These are phyloP conservation scores for Stegophylla sp. DNA, from an alignment of 2,888 invertebrate species.

Conservation along the genomic window DNA sequence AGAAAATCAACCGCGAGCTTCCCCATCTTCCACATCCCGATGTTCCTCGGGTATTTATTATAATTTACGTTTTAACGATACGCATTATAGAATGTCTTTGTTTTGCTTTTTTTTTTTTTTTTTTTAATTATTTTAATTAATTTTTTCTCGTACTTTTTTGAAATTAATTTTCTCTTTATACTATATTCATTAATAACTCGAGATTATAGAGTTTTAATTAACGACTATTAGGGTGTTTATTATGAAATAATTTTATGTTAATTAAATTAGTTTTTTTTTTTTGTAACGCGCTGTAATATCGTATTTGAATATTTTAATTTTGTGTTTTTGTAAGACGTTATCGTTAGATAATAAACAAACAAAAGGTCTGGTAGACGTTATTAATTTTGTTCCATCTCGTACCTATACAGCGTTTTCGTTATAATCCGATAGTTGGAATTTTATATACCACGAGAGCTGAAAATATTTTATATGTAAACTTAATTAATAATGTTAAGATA, in stretches of 20 bases:
- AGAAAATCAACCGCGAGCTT: slow-evolving; percentile 4
- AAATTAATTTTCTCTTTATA: slow-evolving; percentile 29
- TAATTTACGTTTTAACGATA: slow-evolving; percentile 2
- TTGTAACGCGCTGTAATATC: background rate
- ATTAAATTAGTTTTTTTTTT: slow-evolving; percentile 6
- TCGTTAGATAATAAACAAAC: no score
- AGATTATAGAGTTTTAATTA: slow-evolving; percentile 18
- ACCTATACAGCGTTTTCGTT: no score
- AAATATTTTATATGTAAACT: no score
- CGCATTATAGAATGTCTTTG: slow-evolving; percentile 21
- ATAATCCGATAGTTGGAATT: no score
- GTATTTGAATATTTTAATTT: no score
- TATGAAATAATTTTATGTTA: slow-evolving; percentile 24
- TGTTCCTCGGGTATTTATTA: no score
- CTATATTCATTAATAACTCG: background rate
- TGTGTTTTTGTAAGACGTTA: no score
- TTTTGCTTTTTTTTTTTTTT: background rate
- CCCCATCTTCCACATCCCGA: no score
- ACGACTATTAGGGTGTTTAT: slow-evolving; percentile 18
- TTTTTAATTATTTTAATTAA: slow-evolving; percentile 37
- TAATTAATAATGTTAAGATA: no score
- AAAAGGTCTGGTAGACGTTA: no score
- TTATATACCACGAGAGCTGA: no score
- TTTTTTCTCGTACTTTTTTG: slow-evolving; percentile 27
- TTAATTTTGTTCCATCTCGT: no score